These are phyloP conservation scores for Ooceraea biroi DNA, from an alignment of 1,140 invertebrate genomes.

Conservation along the genomic window DNA sequence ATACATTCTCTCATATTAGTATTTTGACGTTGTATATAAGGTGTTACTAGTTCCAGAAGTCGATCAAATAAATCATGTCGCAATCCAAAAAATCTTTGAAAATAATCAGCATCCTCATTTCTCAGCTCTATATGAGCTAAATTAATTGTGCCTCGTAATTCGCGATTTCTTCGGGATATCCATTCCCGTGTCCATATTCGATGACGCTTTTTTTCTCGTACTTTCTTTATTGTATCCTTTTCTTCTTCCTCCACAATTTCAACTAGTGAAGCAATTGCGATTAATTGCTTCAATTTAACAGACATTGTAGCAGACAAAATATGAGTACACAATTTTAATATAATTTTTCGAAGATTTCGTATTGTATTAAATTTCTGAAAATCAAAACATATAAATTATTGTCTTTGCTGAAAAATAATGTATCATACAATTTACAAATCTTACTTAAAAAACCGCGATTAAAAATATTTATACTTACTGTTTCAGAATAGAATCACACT, in stretches of 20 bases:
- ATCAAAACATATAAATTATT: too few species aligned
- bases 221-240: neutral
- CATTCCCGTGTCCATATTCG: neutral
- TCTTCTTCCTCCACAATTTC: neutral
- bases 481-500: too few species aligned
- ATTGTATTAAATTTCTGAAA: too few species aligned
- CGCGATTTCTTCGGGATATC: neutral
- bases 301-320: too few species aligned
- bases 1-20: neutral
- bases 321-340: too few species aligned
- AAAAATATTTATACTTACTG: too few species aligned
- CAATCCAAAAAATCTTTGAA: slow-evolving; percentile 1
- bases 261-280: neutral
- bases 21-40: slow-evolving; percentile 12
- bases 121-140: neutral
- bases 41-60: neutral
- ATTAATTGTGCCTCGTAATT: neutral
- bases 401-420: too few species aligned
- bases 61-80: neutral
- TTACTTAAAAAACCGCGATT: too few species aligned
- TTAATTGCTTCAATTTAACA: neutral
- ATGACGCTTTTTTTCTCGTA: neutral
- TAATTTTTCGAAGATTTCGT: too few species aligned
- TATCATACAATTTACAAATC: too few species aligned
- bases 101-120: neutral